Conservation (phyloP, 2,797 vertebrate species). For the Eulemur mongoz region DNA sequence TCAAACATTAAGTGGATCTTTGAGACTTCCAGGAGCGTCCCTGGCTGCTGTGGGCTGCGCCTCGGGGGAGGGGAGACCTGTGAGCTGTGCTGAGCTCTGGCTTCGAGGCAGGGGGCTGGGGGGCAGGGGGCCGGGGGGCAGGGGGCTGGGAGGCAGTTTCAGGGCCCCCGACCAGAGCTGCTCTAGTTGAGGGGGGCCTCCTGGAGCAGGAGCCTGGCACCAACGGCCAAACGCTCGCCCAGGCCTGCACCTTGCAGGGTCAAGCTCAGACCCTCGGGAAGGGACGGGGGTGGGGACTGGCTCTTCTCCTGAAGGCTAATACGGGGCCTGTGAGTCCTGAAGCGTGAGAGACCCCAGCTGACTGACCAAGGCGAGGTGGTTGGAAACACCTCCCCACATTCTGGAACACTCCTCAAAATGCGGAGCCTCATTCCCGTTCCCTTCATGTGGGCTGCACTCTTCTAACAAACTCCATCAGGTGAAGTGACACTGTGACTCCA, state of each 20-base stretch:
- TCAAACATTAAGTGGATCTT: neutral
- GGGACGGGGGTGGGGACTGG: too few species aligned
- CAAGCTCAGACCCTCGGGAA: neutral
- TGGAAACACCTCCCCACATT: neutral
- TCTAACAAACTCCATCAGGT: neutral
- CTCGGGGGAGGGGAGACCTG: neutral
- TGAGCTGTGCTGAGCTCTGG: neutral
- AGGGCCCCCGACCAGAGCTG: neutral
- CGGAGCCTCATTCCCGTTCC: neutral
- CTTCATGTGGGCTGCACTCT: neutral
- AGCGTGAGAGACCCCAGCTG: neutral
- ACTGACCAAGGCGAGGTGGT: neutral
- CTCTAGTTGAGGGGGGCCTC: neutral
- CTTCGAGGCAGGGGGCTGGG: neutral
- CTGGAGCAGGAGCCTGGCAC: too few species aligned
- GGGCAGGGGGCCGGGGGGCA: neutral
- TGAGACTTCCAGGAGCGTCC: neutral
- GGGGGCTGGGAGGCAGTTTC: neutral
- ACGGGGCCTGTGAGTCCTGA: neutral
- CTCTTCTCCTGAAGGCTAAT: neutral
- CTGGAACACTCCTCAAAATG: neutral
- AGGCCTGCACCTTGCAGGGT: neutral
- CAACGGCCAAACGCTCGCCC: too few species aligned
- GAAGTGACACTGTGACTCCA: neutral
- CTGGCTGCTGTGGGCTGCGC: too few species aligned